Evolutionary conservation across 2,113 vertebrate genomes (phyloP).

Genomic region (Tachysurus fulvidraco): DNA sequence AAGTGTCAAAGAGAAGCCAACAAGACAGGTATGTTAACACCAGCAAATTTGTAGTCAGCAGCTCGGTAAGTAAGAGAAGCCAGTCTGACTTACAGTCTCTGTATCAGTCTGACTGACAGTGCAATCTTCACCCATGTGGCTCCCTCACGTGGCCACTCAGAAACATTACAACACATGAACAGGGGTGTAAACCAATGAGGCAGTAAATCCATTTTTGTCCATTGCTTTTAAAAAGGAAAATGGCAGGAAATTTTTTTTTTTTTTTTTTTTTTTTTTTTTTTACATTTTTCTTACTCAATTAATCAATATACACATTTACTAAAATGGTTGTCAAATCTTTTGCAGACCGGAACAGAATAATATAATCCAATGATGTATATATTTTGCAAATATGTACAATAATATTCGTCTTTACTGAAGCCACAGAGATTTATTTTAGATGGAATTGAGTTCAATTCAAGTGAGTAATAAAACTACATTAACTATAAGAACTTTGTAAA

Average conservation of each 20-base stretch:
- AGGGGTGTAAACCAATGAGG: neutral
- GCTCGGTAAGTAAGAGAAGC: neutral
- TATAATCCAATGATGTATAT: neutral
- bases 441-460: neutral
- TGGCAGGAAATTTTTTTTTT: neutral
- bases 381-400: neutral
- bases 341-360: neutral
- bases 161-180: conserved; percentile 33
- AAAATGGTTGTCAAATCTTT: neutral
- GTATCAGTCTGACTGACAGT: conserved; percentile 1
- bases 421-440: neutral
- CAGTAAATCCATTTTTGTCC: neutral
- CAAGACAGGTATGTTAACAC: neutral
- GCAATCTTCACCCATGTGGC: conserved; percentile 65
- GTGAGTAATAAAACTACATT: neutral
- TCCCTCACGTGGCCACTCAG: conserved; percentile 65
- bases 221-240: neutral
- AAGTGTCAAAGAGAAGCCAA: neutral
- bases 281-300: neutral
- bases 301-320: neutral
- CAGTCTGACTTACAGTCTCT: neutral
- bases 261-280: no score
- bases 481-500: no score
- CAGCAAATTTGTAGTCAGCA: neutral
- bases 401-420: neutral